phyloP scores from a whole-genome alignment of 2,113 vertebrate species.

The Nyctereutes procyonoides region DNA sequence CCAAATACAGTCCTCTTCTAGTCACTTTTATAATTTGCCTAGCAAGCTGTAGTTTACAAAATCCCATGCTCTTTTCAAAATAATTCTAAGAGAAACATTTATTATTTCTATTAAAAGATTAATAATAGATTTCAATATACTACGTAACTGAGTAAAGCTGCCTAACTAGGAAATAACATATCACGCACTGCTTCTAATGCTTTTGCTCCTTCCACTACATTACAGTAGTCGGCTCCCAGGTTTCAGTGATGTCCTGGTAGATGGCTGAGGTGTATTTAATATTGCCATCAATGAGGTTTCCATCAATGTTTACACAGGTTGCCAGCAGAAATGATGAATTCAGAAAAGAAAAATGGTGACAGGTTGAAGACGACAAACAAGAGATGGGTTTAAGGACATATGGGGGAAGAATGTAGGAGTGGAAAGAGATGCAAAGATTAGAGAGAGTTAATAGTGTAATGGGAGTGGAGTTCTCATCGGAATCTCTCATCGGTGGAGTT shows the following conservation, averaged over 20 bases:
- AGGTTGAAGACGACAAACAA: not conserved
- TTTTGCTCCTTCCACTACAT: not conserved
- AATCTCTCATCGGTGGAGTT: not conserved
- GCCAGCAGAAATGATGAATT: not conserved
- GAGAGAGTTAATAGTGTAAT: not conserved
- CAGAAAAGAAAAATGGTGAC: not conserved
- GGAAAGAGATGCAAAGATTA: not conserved
- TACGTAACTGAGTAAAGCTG: not conserved
- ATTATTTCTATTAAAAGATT: not conserved
- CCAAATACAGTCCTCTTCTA: not conserved
- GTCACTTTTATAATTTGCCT: not conserved
- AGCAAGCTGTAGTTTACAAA: not conserved
- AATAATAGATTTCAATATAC: not conserved
- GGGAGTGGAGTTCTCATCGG: not conserved
- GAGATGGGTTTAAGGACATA: not conserved
- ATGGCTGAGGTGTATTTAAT: not conserved
- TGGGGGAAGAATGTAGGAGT: not conserved
- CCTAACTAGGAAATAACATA: not conserved
- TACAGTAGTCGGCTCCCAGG: not conserved
- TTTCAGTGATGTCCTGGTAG: not conserved
- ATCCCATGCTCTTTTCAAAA: not conserved
- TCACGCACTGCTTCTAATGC: not conserved
- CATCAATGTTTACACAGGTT: not conserved
- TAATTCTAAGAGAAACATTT: not conserved
- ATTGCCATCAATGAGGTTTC: not conserved